Evolutionary conservation across 2,888 invertebrate genomes (phyloP).

Genomic region (Barypeithes pellucidus): DNA sequence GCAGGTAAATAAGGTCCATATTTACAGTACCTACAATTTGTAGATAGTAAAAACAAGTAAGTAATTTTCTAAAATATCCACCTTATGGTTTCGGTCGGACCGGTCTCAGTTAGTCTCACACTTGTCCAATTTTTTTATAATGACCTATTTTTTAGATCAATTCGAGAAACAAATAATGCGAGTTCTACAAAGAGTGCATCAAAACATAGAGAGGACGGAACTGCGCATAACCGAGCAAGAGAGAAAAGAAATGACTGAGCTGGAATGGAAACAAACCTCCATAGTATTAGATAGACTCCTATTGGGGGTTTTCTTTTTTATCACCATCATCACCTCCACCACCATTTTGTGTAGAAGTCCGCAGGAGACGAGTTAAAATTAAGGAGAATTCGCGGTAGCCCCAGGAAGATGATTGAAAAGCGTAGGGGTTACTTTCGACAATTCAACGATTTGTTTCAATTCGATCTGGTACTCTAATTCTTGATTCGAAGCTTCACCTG

Average conservation of each 20-base stretch:
- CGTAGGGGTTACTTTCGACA: too few relatives aligned
- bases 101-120: too few relatives aligned
- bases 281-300: constrained; percentile 88
- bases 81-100: too few relatives aligned
- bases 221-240: constrained; percentile 86
- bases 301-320: constrained; percentile 83
- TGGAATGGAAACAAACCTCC: constrained; percentile 90
- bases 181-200: constrained; percentile 80
- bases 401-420: too few relatives aligned
- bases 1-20: constrained; percentile 34
- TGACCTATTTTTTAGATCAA: constrained; percentile 63
- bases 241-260: constrained; percentile 83
- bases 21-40: not conserved
- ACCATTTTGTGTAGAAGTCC: constrained; percentile 83
- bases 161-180: constrained; percentile 79
- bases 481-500: too few relatives aligned
- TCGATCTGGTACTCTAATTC: too few relatives aligned
- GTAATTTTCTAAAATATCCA: too few relatives aligned
- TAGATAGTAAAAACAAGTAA: too few relatives aligned
- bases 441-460: too few relatives aligned
- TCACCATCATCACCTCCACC: constrained; percentile 85
- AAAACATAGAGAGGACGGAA: constrained; percentile 87
- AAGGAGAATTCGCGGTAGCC: not conserved
- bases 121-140: too few relatives aligned
- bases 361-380: constrained; percentile 65